A percentile compares a stretch with the other conserved stretches of the same genome.
phyloP scores from a whole-genome alignment of 2,888 invertebrate species.

The Sminthurides aquaticus region DNA sequence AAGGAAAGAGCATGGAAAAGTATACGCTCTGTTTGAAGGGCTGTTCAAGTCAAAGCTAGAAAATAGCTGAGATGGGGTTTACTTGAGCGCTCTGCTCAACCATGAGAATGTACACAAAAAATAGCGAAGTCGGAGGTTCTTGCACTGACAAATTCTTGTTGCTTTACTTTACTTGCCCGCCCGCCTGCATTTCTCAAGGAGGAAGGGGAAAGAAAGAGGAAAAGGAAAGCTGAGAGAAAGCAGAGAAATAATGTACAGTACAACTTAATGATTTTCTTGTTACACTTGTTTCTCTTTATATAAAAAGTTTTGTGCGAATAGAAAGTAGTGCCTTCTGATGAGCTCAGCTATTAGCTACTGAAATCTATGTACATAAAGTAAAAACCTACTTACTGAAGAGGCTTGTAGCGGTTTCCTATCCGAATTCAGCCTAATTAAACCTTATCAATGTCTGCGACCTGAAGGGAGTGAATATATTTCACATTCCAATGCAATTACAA shows the following conservation, averaged over 20 bases:
- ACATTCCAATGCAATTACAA: too few species aligned
- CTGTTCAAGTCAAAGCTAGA: too few species aligned
- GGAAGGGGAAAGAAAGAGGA: neutral
- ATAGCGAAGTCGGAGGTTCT: neutral
- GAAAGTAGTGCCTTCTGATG: too few species aligned
- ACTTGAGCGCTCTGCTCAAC: conserved; percentile 1
- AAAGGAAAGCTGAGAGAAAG: neutral
- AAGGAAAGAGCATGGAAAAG: conserved; percentile 1
- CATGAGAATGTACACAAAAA: conserved; percentile 8
- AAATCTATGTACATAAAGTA: too few species aligned
- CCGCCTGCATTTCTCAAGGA: neutral
- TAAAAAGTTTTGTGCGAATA: neutral
- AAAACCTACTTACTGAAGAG: too few species aligned
- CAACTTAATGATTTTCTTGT: conserved; percentile 1
- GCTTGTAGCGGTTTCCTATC: too few species aligned
- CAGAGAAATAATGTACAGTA: neutral
- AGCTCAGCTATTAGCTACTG: too few species aligned
- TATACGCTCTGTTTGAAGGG: too few species aligned
- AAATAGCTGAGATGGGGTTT: neutral
- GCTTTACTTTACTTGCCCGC: neutral
- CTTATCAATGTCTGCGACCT: too few species aligned
- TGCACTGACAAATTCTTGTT: neutral
- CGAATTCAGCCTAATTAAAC: too few species aligned
- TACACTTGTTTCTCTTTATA: neutral
- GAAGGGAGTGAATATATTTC: too few species aligned